phyloP scores from a whole-genome alignment of 2,113 vertebrate genomes.

The human (Homo sapiens) region GRCh38 chr1:212374501-212375000 shows the following conservation, averaged over 20 bases:
- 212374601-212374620: neutral
- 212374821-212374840: neutral
- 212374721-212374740: neutral
- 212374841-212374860: neutral
- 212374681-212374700: neutral
- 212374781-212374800: neutral
- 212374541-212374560: neutral
- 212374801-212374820: neutral
- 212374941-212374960: neutral
- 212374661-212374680: neutral
- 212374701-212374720: neutral
- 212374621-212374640: neutral
- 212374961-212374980: neutral
- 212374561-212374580: neutral
- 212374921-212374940: neutral
- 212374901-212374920: neutral
- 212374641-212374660: neutral
- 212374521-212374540: neutral
- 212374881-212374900: neutral
- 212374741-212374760: neutral
- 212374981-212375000: accelerated
- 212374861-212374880: neutral
- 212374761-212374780: neutral
- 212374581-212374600: neutral
- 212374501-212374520: neutral